Base-by-base conservation (phyloP, 2,888 invertebrate species). In the Shargacucullia verbasci region DNA sequence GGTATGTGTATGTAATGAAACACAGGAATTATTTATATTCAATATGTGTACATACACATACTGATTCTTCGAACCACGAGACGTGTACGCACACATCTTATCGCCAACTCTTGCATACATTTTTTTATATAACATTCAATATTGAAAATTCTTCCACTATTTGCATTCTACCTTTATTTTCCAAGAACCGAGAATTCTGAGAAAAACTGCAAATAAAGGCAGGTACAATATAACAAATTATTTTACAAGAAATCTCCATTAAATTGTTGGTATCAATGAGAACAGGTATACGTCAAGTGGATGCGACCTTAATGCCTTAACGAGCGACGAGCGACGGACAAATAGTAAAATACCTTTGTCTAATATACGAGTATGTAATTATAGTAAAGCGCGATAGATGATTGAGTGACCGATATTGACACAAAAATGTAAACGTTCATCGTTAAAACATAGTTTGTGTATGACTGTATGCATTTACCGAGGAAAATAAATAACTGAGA, bases 201-300 rank as follows among this genome's bases (percentile, higher is more conserved):
- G 40, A 52, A 61, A 41, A 10, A 11, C 12, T 27, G 10, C 35
- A 9, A 46, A 35, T 38, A 55, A 40, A 44, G 9, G 11, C 10
- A 47, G 8, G 9, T 61, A 46, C 41, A 39, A 8, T 14, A 29
- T 27, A 37, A 0, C 8, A 47, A 13, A 35, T 15, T 31, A 10
- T 8, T n/a, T 27, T 35, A 20, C 9, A 59, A 53, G 53, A 59
- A 46, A 41, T 8, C 55, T 34, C n/a, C 20, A 25, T 14, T 57
- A 27, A 55, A 43, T 55, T 35, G 44, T 50, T 39, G 10, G 37
- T 59, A 43, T 63, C 59, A 67, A 70, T 62, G 58, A 55, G 33
- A 70, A 70, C 53, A n/a, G 15, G 41, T 58, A 49, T 46, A 34
- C 46, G 20, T 35, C 49, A 27, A 44, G 40, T 25, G 41, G 35